Percentiles rank a stretch among this genome's conserved stretches.
phyloP scores from a whole-genome alignment of 2,113 vertebrate genomes.

The Anguilla japonica region DNA sequence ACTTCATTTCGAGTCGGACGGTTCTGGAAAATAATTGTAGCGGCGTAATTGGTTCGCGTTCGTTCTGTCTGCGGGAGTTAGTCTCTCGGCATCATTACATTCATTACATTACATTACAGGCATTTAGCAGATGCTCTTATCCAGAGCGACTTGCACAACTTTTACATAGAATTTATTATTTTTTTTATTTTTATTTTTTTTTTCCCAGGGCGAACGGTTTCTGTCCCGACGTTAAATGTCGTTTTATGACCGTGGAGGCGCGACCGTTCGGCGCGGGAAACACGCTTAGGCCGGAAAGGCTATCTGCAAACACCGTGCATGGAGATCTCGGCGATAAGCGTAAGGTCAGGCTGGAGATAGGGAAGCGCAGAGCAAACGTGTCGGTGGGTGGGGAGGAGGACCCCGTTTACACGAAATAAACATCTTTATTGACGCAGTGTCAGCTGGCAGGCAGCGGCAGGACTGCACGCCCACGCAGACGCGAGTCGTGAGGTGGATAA shows the following conservation, averaged over 20 bases:
- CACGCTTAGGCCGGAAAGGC: neutral
- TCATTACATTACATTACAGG: too few relatives aligned
- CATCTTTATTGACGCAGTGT: neutral
- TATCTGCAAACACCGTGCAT: neutral
- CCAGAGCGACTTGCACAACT: too few relatives aligned
- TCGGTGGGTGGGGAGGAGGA: neutral
- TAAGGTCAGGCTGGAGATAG: slow-evolving; percentile 19
- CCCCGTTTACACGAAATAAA: neutral
- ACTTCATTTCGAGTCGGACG: too few relatives aligned
- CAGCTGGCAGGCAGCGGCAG: neutral
- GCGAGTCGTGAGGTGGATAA: neutral
- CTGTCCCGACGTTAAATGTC: slow-evolving; percentile 2
- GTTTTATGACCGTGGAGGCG: neutral
- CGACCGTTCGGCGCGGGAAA: neutral
- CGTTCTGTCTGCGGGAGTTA: neutral
- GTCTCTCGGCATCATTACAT: neutral
- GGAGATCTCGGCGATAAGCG: slow-evolving; percentile 3
- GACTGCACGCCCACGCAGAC: neutral
- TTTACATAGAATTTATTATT: too few relatives aligned
- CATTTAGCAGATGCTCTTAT: too few relatives aligned
- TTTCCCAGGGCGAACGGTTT: neutral
- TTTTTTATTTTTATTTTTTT: too few relatives aligned
- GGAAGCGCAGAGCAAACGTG: neutral
- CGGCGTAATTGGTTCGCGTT: too few relatives aligned
- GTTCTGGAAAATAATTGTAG: too few relatives aligned